Evolutionary conservation across 2,113 vertebrate species (phyloP).

Genomic region (Nipponia nippon): DNA sequence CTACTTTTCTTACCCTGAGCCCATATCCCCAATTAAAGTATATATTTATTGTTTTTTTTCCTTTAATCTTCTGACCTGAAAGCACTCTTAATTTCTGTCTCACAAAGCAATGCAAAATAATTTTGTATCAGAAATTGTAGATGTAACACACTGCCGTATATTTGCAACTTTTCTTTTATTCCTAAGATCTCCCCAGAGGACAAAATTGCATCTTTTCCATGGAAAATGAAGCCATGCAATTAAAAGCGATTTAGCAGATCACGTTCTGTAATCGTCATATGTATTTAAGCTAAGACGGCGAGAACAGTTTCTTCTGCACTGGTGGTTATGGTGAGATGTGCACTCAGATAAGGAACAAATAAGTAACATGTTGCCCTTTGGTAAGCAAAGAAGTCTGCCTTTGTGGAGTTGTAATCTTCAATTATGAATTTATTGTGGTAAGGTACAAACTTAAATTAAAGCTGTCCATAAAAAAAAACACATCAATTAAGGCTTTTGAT

Average conservation of each 20-base stretch:
- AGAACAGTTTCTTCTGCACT: not conserved
- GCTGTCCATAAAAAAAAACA: not conserved
- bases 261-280: not conserved
- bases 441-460: not conserved
- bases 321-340: not conserved
- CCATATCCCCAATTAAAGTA: conserved; percentile 58
- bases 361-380: not conserved
- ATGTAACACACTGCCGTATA: conserved; percentile 58
- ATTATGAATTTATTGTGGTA: not conserved
- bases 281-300: not conserved
- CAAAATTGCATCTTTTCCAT: conserved; percentile 13
- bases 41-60: conserved; percentile 77
- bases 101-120: conserved; percentile 62
- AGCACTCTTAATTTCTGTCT: conserved; percentile 71
- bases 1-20: conserved; percentile 68
- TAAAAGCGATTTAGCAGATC: not conserved
- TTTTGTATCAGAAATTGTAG: conserved; percentile 57
- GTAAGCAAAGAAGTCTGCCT: not conserved
- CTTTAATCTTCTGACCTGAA: conserved; percentile 65
- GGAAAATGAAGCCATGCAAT: not conserved
- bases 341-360: not conserved
- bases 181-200: conserved; percentile 1
- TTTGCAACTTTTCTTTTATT: conserved; percentile 48
- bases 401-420: not conserved
- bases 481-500: not conserved